Conservation (phyloP, 2,113 vertebrate species). For the Colossoma macropomum region DNA sequence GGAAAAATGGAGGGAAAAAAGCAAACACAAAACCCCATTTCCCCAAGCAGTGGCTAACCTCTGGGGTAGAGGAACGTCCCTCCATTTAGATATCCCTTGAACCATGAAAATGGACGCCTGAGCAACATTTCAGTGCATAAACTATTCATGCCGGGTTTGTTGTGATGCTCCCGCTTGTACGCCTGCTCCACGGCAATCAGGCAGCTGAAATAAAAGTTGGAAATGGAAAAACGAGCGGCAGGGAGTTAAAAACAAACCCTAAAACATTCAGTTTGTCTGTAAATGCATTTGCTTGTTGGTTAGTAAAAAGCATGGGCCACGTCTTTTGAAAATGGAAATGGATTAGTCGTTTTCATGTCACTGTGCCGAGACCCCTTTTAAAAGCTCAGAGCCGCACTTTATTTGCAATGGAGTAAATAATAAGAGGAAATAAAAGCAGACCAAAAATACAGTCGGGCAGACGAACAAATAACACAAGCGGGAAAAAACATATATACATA, state of each 20-base stretch:
- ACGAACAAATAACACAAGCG: conserved; percentile 39
- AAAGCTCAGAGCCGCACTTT: conserved; percentile 52
- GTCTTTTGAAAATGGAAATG: conserved; percentile 49
- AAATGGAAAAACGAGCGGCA: neutral
- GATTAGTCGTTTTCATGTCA: conserved; percentile 50
- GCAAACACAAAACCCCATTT: neutral
- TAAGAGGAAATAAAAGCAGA: conserved; percentile 46
- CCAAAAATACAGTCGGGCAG: conserved; percentile 39
- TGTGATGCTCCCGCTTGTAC: conserved; percentile 27
- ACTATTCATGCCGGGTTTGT: conserved; percentile 46
- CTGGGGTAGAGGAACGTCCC: neutral
- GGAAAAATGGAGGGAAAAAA: neutral
- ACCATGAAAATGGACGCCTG: conserved; percentile 50
- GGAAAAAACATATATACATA: neutral
- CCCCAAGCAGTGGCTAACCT: neutral
- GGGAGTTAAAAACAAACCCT: neutral
- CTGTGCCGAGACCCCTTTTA: conserved; percentile 41
- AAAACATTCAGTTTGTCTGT: conserved; percentile 44
- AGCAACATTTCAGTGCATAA: conserved; percentile 45
- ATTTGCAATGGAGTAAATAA: conserved; percentile 48
- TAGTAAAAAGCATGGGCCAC: conserved; percentile 38
- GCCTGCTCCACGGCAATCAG: neutral
- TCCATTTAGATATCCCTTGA: conserved; percentile 39
- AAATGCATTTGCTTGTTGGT: conserved; percentile 49
- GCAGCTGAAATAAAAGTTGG: conserved; percentile 1